These are phyloP conservation scores for Dryadula phaetusa DNA, from an alignment of 2,888 invertebrate species.

Conservation along the genomic window DNA sequence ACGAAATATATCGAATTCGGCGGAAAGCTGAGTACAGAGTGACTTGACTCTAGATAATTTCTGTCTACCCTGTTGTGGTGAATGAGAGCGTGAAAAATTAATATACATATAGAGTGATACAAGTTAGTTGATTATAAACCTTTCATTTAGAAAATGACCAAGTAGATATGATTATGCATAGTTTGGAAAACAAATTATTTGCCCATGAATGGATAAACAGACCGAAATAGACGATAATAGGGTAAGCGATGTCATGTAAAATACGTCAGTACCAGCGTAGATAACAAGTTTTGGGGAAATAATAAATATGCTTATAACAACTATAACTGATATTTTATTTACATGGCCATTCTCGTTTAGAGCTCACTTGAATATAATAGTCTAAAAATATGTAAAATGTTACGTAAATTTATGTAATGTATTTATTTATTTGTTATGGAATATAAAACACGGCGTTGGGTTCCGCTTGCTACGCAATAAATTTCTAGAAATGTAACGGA, in stretches of 20 bases:
- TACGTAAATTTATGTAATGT: too few species aligned
- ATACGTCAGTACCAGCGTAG: not conserved
- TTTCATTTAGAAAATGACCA: not conserved
- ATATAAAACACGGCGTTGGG: too few species aligned
- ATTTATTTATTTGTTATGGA: too few species aligned
- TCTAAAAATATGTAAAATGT: not conserved
- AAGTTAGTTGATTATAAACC: too few species aligned
- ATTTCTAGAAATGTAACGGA: too few species aligned
- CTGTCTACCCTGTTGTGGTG: too few species aligned
- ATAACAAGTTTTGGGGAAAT: not conserved
- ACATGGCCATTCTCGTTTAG: not conserved
- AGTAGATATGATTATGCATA: not conserved
- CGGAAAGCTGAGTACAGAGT: too few species aligned
- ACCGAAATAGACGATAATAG: not conserved
- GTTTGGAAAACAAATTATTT: not conserved
- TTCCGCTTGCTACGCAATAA: too few species aligned
- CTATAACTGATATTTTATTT: not conserved
- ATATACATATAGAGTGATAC: too few species aligned
- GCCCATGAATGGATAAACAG: not conserved
- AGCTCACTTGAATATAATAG: not conserved
- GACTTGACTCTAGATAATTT: too few species aligned
- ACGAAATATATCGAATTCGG: too few species aligned
- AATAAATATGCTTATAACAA: not conserved
- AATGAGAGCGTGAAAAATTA: too few species aligned
- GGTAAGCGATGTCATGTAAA: not conserved